A percentile compares a stretch with the other conserved stretches of the same genome.
These are phyloP conservation scores for Periplaneta americana DNA, from an alignment of 1,140 invertebrate species.

Conservation along the genomic window DNA sequence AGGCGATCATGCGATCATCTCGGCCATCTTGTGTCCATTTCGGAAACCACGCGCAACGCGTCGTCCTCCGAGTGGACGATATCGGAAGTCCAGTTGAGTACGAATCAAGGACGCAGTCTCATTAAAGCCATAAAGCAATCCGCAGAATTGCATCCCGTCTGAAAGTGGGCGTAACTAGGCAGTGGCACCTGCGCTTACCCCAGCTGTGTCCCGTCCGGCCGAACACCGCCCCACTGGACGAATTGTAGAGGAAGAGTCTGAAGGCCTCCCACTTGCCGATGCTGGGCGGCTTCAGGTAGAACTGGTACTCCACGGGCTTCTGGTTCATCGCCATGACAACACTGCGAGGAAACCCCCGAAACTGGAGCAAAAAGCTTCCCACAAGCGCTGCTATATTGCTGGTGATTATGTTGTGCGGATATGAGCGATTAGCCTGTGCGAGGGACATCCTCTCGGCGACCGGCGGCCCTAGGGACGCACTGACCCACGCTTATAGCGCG, in stretches of 20 bases:
- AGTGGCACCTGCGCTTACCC: too few relatives aligned
- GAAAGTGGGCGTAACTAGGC: too few relatives aligned
- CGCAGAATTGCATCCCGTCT: too few relatives aligned
- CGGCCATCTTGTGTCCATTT: too few relatives aligned
- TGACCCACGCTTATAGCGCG: neutral
- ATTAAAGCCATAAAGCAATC: too few relatives aligned
- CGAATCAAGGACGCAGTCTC: too few relatives aligned
- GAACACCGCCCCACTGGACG: conserved; percentile 10
- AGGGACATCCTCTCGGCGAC: neutral
- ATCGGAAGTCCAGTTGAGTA: too few relatives aligned
- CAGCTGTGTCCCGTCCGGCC: conserved; percentile 20
- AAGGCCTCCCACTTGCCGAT: conserved; percentile 15
- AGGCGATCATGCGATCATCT: too few relatives aligned
- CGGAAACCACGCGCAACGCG: too few relatives aligned
- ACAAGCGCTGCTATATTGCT: neutral
- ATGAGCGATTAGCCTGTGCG: conserved; percentile 4
- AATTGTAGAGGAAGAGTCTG: conserved; percentile 18
- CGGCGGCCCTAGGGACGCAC: neutral
- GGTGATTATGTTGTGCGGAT: neutral
- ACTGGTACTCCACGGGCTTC: conserved; percentile 10
- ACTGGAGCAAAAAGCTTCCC: neutral
- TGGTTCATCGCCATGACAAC: neutral
- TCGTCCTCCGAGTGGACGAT: too few relatives aligned
- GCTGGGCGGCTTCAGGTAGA: conserved; percentile 15
- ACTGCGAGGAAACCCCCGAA: neutral